These are phyloP conservation scores for Cephus pygmeus DNA, from an alignment of 2,888 invertebrate species.

Conservation along the genomic window DNA sequence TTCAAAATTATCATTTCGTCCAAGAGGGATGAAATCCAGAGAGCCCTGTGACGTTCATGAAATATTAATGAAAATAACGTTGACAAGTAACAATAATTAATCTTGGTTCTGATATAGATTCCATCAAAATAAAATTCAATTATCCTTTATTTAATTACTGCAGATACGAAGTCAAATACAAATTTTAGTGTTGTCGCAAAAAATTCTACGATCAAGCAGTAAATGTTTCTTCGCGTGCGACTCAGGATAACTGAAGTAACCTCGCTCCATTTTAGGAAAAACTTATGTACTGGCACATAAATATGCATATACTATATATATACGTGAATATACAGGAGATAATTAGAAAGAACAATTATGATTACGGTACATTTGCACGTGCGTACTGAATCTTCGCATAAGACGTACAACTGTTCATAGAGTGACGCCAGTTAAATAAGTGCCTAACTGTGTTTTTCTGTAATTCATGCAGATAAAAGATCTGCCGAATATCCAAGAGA, in stretches of 20 bases:
- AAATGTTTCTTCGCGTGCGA: neutral
- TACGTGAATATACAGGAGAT: conserved; percentile 12
- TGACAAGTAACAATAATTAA: neutral
- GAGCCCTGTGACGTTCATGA: neutral
- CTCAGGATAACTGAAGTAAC: neutral
- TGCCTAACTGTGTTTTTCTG: conserved; percentile 3
- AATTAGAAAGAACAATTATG: conserved; percentile 57
- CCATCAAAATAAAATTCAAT: neutral
- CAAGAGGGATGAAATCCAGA: neutral
- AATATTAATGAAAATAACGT: neutral
- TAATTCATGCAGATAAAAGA: neutral
- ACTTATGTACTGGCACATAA: neutral
- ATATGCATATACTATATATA: neutral
- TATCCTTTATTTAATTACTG: neutral
- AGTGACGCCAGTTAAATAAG: neutral
- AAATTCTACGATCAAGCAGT: neutral
- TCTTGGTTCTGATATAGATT: neutral
- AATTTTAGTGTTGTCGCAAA: neutral
- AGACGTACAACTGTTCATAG: neutral
- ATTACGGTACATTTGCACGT: conserved; percentile 57
- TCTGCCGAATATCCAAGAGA: neutral
- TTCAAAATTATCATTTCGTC: conserved; percentile 22
- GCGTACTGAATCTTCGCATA: conserved; percentile 28
- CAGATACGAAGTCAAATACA: neutral
- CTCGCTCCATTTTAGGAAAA: neutral